Evolutionary conservation across 2,888 invertebrate species (phyloP).

Genomic region (Tenthredo mesomela): DNA sequence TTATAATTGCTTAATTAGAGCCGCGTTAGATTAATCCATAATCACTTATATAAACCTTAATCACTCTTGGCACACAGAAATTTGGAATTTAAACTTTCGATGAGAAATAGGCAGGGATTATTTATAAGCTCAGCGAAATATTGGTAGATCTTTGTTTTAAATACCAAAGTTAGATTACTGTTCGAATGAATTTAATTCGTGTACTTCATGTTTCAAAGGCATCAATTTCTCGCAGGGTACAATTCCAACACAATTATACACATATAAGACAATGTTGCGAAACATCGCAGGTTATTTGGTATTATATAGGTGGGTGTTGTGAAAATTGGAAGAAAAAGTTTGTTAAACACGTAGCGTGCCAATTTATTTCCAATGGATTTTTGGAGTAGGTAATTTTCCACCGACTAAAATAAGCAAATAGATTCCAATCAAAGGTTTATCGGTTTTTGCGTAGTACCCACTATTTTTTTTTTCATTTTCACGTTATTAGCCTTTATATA

Average conservation of each 20-base stretch:
- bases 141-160: background rate
- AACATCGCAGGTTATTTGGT: background rate
- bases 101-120: background rate
- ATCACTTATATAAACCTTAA: background rate
- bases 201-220: background rate
- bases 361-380: slow-evolving; percentile 18
- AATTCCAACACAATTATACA: background rate
- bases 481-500: slow-evolving; percentile 1
- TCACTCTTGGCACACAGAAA: background rate
- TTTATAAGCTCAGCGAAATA: background rate
- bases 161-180: background rate
- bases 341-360: slow-evolving; percentile 10
- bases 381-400: background rate
- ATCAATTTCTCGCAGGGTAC: background rate
- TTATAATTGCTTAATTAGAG: background rate
- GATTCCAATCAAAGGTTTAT: slow-evolving; percentile 67
- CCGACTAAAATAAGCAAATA: slow-evolving; percentile 63
- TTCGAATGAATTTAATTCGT: background rate
- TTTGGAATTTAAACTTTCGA: background rate
- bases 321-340: slow-evolving; percentile 3
- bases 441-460: slow-evolving; percentile 46
- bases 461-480: background rate
- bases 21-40: background rate
- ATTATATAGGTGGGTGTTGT: background rate
- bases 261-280: background rate